phyloP scores from a whole-genome alignment of 53 echinoderm and acorn worm genomes.

The Hippasteria phrygiana region DNA sequence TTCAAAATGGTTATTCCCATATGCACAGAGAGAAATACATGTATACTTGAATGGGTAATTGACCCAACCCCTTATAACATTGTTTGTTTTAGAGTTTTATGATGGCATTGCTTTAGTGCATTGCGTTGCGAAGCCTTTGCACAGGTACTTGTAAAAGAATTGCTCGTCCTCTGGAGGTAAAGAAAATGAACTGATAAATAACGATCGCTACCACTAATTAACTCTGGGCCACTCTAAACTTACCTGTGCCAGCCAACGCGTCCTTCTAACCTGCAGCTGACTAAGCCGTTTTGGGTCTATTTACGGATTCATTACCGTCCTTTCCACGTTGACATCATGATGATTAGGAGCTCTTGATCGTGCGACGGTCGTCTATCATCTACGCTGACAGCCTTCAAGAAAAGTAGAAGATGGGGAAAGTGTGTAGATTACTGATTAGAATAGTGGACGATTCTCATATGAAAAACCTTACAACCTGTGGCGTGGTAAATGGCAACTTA shows the following conservation, averaged over 20 bases:
- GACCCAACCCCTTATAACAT: neutral
- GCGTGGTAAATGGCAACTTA: too few relatives aligned
- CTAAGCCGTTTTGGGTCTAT: neutral
- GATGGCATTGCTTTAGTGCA: neutral
- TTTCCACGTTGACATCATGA: neutral
- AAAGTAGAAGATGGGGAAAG: neutral
- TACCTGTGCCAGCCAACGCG: neutral
- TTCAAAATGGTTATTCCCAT: too few relatives aligned
- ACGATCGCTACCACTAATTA: neutral
- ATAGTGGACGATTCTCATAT: too few relatives aligned
- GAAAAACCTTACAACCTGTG: too few relatives aligned
- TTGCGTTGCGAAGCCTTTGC: neutral
- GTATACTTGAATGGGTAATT: too few relatives aligned
- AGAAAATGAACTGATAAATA: neutral
- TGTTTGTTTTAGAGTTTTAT: too few relatives aligned
- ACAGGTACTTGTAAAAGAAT: neutral
- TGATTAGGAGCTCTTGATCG: neutral
- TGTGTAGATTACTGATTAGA: too few relatives aligned
- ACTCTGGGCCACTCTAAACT: neutral
- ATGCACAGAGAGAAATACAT: too few relatives aligned
- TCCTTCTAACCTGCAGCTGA: slow-evolving; percentile 1
- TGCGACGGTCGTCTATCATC: neutral
- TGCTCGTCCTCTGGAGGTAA: neutral
- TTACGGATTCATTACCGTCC: slow-evolving; percentile 6
- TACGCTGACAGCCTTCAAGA: neutral